Evolutionary conservation across 2,797 vertebrate genomes (phyloP).

Genomic region (Poeciliopsis infans): DNA sequence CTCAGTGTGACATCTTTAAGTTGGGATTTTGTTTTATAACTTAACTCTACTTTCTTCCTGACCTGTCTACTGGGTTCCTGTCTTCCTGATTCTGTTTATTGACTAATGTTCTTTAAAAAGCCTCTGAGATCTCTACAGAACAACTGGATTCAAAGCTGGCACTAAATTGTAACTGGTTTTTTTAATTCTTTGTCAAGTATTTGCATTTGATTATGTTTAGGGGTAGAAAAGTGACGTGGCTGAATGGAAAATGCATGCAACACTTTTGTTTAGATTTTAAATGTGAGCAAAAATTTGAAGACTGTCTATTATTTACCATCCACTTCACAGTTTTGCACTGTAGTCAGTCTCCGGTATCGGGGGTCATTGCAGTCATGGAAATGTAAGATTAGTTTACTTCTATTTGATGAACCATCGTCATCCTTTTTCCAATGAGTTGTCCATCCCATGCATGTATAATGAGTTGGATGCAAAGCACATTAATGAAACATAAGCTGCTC

Average conservation of each 20-base stretch:
- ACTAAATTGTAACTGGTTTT: not conserved
- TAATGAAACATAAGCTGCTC: slow-evolving; percentile 28
- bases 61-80: not conserved
- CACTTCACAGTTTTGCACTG: not conserved
- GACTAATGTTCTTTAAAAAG: not conserved
- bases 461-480: slow-evolving; percentile 12
- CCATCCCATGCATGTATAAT: not conserved
- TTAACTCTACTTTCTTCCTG: not conserved
- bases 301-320: not conserved
- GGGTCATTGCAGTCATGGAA: too few species aligned
- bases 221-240: not conserved
- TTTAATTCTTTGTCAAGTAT: not conserved
- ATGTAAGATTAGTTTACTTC: not conserved
- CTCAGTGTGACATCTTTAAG: not conserved
- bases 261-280: not conserved
- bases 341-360: too few species aligned
- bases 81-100: not conserved
- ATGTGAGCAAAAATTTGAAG: not conserved
- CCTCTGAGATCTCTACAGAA: not conserved
- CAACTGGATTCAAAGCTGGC: not conserved
- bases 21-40: not conserved
- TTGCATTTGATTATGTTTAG: not conserved
- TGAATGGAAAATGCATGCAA: not conserved
- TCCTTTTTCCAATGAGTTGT: slow-evolving; percentile 2
- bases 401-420: not conserved